Evolutionary conservation across 2,113 vertebrate species (phyloP).

Genomic region (human): GRCh38 chr1:153302501-153303000

Average conservation of each 20-base stretch:
- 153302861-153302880: background rate
- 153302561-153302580: conserved; percentile 71
- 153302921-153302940: background rate
- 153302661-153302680: background rate
- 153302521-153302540: conserved; percentile 72
- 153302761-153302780: background rate
- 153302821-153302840: background rate
- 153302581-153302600: conserved; percentile 34
- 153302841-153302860: background rate
- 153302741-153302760: background rate
- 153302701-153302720: background rate
- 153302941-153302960: background rate
- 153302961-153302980: background rate
- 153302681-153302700: background rate
- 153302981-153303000: background rate
- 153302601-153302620: conserved; percentile 44
- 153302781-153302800: background rate
- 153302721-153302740: background rate
- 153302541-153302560: conserved; percentile 63
- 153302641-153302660: background rate
- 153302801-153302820: background rate
- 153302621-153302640: background rate
- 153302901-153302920: background rate
- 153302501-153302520: conserved; percentile 62
- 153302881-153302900: background rate